A percentile compares a stretch with the other conserved stretches of the same genome.
Evolutionary conservation across 1,140 invertebrate species (phyloP).

Genomic region (Diachasma alloeum): DNA sequence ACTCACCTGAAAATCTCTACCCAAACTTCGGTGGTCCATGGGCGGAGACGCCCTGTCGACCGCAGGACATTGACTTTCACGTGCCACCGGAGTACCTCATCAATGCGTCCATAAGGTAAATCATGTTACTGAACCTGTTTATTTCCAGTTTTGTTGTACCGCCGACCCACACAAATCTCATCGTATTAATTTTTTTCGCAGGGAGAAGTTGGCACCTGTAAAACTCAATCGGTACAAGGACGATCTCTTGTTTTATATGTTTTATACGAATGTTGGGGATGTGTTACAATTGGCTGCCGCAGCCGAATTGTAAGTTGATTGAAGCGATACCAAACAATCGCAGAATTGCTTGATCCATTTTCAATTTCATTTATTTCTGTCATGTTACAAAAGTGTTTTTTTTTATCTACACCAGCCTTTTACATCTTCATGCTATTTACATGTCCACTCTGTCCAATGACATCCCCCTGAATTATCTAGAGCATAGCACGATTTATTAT

Average conservation of each 20-base stretch:
- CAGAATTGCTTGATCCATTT: too few species aligned
- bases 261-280: constrained; percentile 99
- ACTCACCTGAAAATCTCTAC: constrained; percentile 96
- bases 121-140: constrained; percentile 16
- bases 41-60: constrained; percentile 96
- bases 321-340: neutral
- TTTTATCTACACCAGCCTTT: too few species aligned
- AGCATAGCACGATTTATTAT: too few species aligned
- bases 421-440: too few species aligned
- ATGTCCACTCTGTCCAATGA: too few species aligned
- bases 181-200: constrained; percentile 51
- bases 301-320: constrained; percentile 89
- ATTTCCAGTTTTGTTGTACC: neutral
- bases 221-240: constrained; percentile 97
- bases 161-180: constrained; percentile 3
- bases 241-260: constrained; percentile 98
- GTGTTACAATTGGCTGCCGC: constrained; percentile 96
- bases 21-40: constrained; percentile 98
- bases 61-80: constrained; percentile 98
- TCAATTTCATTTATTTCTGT: too few species aligned
- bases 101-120: constrained; percentile 82
- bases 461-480: too few species aligned
- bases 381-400: too few species aligned
- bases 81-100: constrained; percentile 99
- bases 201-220: constrained; percentile 93